A percentile compares a stretch with the other conserved stretches of the same genome.
phyloP scores from a whole-genome alignment of 2,797 vertebrate genomes.

The Alcedo atthis region DNA sequence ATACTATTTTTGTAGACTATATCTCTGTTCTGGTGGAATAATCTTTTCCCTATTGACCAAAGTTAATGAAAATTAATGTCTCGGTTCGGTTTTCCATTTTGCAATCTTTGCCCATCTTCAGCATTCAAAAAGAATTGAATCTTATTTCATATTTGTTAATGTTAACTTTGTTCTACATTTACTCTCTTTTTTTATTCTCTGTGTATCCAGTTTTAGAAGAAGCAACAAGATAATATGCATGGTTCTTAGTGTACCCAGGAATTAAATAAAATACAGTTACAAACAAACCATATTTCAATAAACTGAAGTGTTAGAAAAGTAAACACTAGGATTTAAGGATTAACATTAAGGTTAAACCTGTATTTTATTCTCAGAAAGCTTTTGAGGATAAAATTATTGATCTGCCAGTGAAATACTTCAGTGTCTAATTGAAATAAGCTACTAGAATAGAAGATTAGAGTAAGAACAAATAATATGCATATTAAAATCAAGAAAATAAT shows the following conservation, averaged over 20 bases:
- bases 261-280: neutral
- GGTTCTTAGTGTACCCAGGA: neutral
- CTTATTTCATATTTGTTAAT: neutral
- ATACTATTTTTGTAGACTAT: neutral
- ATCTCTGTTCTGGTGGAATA: neutral
- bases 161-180: neutral
- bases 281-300: neutral
- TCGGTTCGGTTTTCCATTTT: neutral
- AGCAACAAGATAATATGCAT: neutral
- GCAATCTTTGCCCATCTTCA: neutral
- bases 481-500: neutral
- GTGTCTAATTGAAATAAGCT: neutral
- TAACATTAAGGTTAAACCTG: neutral
- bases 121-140: neutral
- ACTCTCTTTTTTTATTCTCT: neutral
- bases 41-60: neutral
- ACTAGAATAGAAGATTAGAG: neutral
- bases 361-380: neutral
- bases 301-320: neutral
- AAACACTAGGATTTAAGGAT: neutral
- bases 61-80: neutral
- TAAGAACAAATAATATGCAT: neutral
- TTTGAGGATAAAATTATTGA: neutral
- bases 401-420: neutral
- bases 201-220: neutral